Evolutionary conservation across 1,140 invertebrate species (phyloP).

Genomic region (Harpegnathos saltator): DNA sequence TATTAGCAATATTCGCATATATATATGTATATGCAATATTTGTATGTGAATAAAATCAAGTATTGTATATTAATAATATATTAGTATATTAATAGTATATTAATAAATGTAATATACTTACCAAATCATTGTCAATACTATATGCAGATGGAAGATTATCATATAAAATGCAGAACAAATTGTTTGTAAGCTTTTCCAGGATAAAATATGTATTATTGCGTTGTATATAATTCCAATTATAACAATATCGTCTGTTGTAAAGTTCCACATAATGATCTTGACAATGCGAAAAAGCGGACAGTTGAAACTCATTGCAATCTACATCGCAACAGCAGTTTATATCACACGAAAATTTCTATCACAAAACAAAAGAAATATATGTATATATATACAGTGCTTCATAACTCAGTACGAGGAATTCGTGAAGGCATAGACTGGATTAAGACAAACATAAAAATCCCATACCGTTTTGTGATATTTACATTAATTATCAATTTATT

Average conservation of each 20-base stretch:
- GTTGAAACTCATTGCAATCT: conserved; percentile 81
- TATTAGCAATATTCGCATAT: background rate
- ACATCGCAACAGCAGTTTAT: conserved; percentile 84
- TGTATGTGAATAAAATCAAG: too few relatives aligned
- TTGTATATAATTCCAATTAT: conserved; percentile 81
- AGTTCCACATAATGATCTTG: conserved; percentile 76
- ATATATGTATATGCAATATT: too few relatives aligned
- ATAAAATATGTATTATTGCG: conserved; percentile 83
- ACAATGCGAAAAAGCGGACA: conserved; percentile 81
- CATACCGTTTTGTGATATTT: too few relatives aligned
- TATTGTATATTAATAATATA: too few relatives aligned
- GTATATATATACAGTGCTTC: conserved; percentile 91
- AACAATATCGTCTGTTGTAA: conserved; percentile 83
- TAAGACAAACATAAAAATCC: too few relatives aligned
- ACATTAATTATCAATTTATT: too few relatives aligned
- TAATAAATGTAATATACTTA: conserved; percentile 65
- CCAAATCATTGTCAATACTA: conserved; percentile 75
- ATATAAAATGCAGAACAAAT: conserved; percentile 84
- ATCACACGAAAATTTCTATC: conserved; percentile 76
- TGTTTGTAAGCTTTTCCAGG: conserved; percentile 81
- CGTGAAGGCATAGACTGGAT: too few relatives aligned
- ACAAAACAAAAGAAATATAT: too few relatives aligned
- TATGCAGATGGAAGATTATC: conserved; percentile 84
- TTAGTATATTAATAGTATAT: too few relatives aligned
- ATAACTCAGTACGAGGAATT: too few relatives aligned